A percentile compares a stretch with the other conserved stretches of the same genome.
Evolutionary conservation across 2,888 invertebrate genomes (phyloP).

Genomic region (Brenthis daphne): DNA sequence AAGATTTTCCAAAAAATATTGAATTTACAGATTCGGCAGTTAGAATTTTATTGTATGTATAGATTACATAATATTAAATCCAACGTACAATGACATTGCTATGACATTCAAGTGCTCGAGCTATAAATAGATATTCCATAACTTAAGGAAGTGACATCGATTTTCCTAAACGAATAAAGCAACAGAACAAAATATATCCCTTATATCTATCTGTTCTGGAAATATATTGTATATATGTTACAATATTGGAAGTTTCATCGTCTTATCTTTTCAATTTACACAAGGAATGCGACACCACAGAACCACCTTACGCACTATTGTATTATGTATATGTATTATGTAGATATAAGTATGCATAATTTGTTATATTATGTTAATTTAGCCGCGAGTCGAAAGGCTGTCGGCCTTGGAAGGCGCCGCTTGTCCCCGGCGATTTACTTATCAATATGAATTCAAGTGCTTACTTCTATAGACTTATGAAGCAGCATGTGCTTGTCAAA

Average conservation of each 20-base stretch:
- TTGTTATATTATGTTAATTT: slow-evolving; percentile 70
- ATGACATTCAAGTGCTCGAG: slow-evolving; percentile 13
- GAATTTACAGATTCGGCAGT: no score
- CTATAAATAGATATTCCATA: slow-evolving; percentile 18
- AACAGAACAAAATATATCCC: neutral
- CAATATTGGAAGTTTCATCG: neutral
- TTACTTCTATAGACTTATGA: slow-evolving; percentile 13
- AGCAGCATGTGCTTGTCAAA: slow-evolving; percentile 19
- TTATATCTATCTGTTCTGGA: neutral
- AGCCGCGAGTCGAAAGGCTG: slow-evolving; percentile 67
- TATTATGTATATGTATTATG: slow-evolving; percentile 16
- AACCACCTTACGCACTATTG: slow-evolving; percentile 23
- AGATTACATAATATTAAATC: neutral
- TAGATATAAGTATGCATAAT: slow-evolving; percentile 50
- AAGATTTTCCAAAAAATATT: no score
- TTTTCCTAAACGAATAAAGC: slow-evolving; percentile 11
- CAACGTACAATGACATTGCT: slow-evolving; percentile 3
- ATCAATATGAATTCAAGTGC: slow-evolving; percentile 31
- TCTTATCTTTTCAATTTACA: slow-evolving; percentile 18
- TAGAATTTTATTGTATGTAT: no score
- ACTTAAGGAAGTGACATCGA: slow-evolving; percentile 15
- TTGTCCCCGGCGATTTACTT: slow-evolving; percentile 40
- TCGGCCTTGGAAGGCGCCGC: slow-evolving; percentile 68
- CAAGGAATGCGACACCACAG: slow-evolving; percentile 31
- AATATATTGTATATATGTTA: neutral